phyloP scores from a whole-genome alignment of 2,113 vertebrate species.

The Rynchops niger region DNA sequence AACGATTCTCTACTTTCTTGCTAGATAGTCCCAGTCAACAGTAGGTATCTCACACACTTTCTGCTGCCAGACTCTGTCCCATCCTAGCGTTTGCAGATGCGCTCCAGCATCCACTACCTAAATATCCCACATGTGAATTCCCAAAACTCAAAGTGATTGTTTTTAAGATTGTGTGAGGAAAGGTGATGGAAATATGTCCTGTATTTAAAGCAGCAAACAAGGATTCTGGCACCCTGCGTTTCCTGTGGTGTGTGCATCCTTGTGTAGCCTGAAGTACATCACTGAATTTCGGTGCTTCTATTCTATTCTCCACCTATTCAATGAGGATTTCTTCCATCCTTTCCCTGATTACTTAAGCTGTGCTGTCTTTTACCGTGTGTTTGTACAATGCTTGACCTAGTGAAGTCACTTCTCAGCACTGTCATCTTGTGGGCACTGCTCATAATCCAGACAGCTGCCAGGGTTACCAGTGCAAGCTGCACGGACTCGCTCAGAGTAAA shows the following conservation, averaged over 20 bases:
- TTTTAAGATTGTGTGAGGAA: not conserved
- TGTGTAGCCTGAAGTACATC: not conserved
- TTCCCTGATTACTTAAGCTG: not conserved
- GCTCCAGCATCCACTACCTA: not conserved
- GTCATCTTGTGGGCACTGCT: not conserved
- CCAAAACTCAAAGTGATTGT: not conserved
- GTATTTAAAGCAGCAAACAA: not conserved
- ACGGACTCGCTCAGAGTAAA: not conserved
- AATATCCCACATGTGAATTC: not conserved
- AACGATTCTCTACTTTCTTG: not conserved
- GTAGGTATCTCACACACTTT: not conserved
- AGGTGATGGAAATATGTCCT: not conserved
- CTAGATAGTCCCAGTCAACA: not conserved
- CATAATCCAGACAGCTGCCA: not conserved
- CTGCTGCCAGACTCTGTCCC: not conserved
- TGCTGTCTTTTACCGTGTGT: not conserved
- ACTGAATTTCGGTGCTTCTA: not conserved
- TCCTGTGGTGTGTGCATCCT: not conserved
- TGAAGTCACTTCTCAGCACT: not conserved
- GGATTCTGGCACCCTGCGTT: not conserved
- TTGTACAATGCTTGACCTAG: not conserved
- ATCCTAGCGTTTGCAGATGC: not conserved
- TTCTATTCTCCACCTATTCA: not conserved
- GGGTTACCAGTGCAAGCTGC: not conserved
- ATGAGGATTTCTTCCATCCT: not conserved